Base-by-base conservation (phyloP, 2,888 invertebrate genomes). In the Atherix ibis region DNA sequence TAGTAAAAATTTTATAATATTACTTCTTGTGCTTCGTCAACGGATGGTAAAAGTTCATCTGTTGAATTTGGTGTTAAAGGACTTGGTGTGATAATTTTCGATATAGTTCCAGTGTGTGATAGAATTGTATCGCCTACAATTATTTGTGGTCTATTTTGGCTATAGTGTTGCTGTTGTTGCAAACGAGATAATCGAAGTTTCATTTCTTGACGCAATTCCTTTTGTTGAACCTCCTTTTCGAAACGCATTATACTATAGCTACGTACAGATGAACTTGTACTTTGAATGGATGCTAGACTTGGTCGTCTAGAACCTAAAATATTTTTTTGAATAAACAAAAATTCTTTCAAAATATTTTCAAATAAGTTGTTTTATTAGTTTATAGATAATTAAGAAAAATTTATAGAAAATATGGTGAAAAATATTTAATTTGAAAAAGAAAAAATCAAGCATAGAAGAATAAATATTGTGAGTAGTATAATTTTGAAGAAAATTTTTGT, bases 261-360 rank as follows among this genome's bases (percentile, higher is more conserved):
- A 53, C 80, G 72, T 43, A 82, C 72, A 32, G 84, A 85, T 40
- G 79, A 83, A 47, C 76, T 75, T 56, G 76, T 78, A 67, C 84
- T 84, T 57, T 85, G 84, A 49, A 85, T 69, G 43, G 84, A 85
- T 46, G 77, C 79, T 68, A 84, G 66, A 70, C 84, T 83, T 65
- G 84, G 83, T 67, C 84, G 75, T 68, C 84, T 71, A 55, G 83
- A 83, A 71, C 83, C 84, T 84, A 63, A n/a, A 43, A 45, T 4
- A 32, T 19, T 5, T 13, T 22, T n/a, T n/a, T n/a, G n/a, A n/a
- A n/a, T n/a, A n/a, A n/a, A n/a, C n/a, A n/a, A n/a, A n/a, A n/a
- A n/a, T n/a, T n/a, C n/a, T n/a, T n/a, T n/a, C n/a, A n/a, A n/a
- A n/a, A n/a, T n/a, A n/a, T n/a, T n/a, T n/a, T n/a, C n/a, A n/a